These are phyloP conservation scores for Cassiopea xamachana DNA, from an alignment of 30 jellyfish, hydroid and myxozoan genomes.

Conservation along the genomic window DNA sequence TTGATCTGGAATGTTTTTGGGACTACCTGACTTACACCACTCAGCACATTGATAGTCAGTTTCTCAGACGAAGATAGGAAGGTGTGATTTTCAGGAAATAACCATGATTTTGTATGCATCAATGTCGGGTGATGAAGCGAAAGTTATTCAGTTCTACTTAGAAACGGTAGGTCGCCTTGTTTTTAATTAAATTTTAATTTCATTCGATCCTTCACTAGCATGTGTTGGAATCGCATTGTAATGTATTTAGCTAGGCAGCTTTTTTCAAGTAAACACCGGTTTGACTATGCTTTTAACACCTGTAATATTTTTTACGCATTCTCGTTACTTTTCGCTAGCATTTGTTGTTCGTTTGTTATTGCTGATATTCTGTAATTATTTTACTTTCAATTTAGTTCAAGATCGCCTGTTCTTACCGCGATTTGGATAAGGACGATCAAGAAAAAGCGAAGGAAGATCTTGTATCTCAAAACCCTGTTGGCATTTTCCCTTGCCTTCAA, in stretches of 20 bases:
- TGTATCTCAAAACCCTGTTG: conserved; percentile 52
- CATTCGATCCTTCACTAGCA: background rate
- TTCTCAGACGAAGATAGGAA: background rate
- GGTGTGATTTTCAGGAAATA: background rate
- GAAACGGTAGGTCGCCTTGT: conserved; percentile 42
- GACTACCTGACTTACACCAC: background rate
- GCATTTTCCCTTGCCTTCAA: conserved; percentile 56
- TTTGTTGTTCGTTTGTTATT: background rate
- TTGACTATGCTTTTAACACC: background rate
- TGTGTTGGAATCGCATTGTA: too few species aligned
- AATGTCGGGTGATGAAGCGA: conserved; percentile 31
- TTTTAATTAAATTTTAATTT: background rate
- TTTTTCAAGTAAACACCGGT: background rate
- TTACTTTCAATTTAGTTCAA: conserved; percentile 5
- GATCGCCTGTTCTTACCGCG: conserved; percentile 40
- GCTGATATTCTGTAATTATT: background rate
- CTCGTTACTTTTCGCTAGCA: background rate
- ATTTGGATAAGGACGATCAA: conserved; percentile 56
- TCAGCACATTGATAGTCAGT: background rate
- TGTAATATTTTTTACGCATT: background rate
- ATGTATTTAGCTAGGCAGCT: too few species aligned
- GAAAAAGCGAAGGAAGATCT: conserved; percentile 35
- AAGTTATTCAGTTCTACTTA: conserved; percentile 39
- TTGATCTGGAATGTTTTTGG: background rate
- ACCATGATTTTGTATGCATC: conserved; percentile 64